These are phyloP conservation scores for Acyrthosiphon pisum DNA, from an alignment of 1,140 invertebrate species.

Conservation along the genomic window DNA sequence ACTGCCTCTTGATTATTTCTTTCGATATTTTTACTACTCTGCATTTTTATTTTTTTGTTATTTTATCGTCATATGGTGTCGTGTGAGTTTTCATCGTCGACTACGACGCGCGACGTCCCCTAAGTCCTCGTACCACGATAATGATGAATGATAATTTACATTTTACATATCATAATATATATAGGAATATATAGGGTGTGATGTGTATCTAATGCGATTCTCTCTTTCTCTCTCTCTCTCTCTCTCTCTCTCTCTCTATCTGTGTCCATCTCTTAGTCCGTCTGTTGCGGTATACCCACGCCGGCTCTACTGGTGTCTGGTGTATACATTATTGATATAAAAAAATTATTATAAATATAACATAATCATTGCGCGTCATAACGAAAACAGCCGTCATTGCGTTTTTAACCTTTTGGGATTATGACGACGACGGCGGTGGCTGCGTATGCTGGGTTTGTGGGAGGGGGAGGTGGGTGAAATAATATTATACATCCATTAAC, in stretches of 20 bases:
- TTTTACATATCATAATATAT: neutral
- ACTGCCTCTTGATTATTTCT: neutral
- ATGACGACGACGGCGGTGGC: neutral
- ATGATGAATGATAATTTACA: neutral
- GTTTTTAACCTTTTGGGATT: slow-evolving; percentile 30
- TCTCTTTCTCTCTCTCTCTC: neutral
- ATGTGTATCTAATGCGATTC: neutral
- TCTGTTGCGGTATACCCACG: neutral
- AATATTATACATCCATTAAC: slow-evolving; percentile 55
- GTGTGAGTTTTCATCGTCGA: neutral
- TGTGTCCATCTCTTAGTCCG: neutral
- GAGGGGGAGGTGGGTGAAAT: neutral
- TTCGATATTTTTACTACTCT: neutral
- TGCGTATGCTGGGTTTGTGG: neutral
- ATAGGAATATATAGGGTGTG: neutral
- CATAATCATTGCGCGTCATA: neutral
- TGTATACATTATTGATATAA: neutral
- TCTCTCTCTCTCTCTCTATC: neutral
- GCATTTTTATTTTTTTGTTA: neutral
- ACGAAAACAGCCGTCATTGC: slow-evolving; percentile 32
- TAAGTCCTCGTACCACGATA: neutral
- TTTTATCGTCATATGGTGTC: neutral
- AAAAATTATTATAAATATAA: slow-evolving; percentile 25
- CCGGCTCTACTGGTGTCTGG: neutral
- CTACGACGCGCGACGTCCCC: neutral